phyloP scores from a whole-genome alignment of 2,113 vertebrate genomes.

The Tapirus terrestris region DNA sequence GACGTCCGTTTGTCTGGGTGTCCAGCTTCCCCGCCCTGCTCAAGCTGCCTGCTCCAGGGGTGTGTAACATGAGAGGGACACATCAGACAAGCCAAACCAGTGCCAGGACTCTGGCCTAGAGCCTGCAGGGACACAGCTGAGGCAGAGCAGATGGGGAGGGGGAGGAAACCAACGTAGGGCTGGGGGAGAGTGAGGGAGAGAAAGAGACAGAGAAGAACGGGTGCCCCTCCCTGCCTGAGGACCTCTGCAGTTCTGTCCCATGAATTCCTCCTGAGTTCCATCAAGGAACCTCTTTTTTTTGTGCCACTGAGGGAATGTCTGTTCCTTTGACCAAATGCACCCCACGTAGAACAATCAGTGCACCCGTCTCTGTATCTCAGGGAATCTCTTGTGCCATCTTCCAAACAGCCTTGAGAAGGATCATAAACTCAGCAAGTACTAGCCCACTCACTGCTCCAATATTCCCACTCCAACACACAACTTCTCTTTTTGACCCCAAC shows the following conservation, averaged over 20 bases:
- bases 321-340: background rate
- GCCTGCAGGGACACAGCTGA: background rate
- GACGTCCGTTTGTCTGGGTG: background rate
- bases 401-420: background rate
- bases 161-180: accelerated
- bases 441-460: accelerated
- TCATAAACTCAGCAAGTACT: accelerated
- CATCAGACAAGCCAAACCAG: background rate
- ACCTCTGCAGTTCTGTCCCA: accelerated
- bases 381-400: accelerated
- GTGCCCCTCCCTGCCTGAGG: accelerated
- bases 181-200: accelerated
- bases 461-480: background rate
- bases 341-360: accelerated
- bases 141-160: background rate
- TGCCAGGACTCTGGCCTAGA: accelerated
- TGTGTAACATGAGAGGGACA: background rate
- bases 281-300: accelerated
- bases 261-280: accelerated
- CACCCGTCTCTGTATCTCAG: accelerated
- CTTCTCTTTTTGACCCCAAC: background rate
- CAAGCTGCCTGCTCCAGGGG: accelerated
- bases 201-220: background rate
- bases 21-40: background rate
- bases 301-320: accelerated